Evolutionary conservation across 2,888 invertebrate species (phyloP).

Genomic region (Aquatica leii): DNA sequence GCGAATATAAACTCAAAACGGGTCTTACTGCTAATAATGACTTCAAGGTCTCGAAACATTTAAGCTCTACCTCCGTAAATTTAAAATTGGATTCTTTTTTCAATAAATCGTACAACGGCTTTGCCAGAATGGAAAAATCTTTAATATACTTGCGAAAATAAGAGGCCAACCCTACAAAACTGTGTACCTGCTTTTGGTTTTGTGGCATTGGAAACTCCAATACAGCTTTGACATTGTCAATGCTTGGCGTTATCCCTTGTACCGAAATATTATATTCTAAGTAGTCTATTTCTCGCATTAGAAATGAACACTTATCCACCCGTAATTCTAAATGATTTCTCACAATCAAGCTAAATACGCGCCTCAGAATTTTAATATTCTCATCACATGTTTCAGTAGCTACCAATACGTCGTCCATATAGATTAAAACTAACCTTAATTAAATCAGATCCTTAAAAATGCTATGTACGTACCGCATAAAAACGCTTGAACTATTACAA

Average conservation of each 20-base stretch:
- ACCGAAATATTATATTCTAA: no score
- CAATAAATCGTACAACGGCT: conserved; percentile 45
- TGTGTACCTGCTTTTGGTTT: no score
- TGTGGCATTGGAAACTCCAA: no score
- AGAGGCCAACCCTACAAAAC: no score
- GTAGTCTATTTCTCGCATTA: not conserved
- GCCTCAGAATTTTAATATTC: conserved; percentile 26
- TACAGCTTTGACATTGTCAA: conserved; percentile 34
- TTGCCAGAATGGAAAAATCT: conserved; percentile 42
- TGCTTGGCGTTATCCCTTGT: conserved; percentile 42
- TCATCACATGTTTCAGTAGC: conserved; percentile 31
- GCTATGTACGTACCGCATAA: not conserved
- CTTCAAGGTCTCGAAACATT: conserved; percentile 37
- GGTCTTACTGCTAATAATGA: no score
- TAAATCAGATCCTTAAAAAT: conserved; percentile 5
- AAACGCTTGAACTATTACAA: not conserved
- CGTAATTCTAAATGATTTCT: conserved; percentile 36
- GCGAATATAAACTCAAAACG: no score
- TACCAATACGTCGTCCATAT: conserved; percentile 9
- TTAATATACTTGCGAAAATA: no score
- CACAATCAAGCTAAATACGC: not conserved
- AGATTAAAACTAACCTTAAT: not conserved
- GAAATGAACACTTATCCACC: no score
- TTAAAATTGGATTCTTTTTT: no score
- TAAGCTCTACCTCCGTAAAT: conserved; percentile 35